phyloP scores from a whole-genome alignment of 1,140 invertebrate genomes.

The Panagrolaimus sp. region DNA sequence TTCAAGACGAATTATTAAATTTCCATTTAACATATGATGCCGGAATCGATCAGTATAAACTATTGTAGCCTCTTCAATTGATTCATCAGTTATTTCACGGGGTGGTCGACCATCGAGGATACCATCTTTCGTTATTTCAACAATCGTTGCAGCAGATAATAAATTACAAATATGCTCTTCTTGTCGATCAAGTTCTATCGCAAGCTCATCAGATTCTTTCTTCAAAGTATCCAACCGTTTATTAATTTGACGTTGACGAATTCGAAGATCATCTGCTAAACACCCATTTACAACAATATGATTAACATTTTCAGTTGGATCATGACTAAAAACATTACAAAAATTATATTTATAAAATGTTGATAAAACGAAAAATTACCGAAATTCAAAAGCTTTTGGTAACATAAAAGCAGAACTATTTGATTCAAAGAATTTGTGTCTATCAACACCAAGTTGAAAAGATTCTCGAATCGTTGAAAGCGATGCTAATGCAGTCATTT shows the following conservation, averaged over 20 bases:
- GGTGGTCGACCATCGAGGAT: constrained; percentile 36
- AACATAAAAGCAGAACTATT: constrained; percentile 84
- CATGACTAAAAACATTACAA: constrained; percentile 24
- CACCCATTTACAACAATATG: constrained; percentile 63
- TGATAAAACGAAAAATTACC: too few relatives aligned
- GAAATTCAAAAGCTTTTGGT: constrained; percentile 85
- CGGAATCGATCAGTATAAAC: constrained; percentile 27
- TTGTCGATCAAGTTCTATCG: constrained; percentile 88
- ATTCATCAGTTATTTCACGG: constrained; percentile 25
- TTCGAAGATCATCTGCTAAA: constrained; percentile 75
- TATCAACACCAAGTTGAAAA: constrained; percentile 66
- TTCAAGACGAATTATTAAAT: constrained; percentile 15
- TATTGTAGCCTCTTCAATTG: constrained; percentile 35
- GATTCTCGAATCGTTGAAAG: constrained; percentile 45
- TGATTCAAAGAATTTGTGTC: constrained; percentile 80
- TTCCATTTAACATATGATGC: constrained; percentile 21
- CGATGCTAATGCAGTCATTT: constrained; percentile 70
- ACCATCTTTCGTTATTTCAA: constrained; percentile 38
- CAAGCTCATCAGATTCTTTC: constrained; percentile 85
- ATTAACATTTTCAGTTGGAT: constrained; percentile 56
- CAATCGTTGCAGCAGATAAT: constrained; percentile 26
- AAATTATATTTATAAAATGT: too few relatives aligned
- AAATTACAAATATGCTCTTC: constrained; percentile 64
- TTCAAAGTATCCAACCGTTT: constrained; percentile 73
- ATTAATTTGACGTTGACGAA: constrained; percentile 73